Percentiles rank a stretch among this genome's conserved stretches.
These are phyloP conservation scores for Dryocosmus kuriphilus DNA, from an alignment of 2,888 invertebrate species.

Conservation along the genomic window DNA sequence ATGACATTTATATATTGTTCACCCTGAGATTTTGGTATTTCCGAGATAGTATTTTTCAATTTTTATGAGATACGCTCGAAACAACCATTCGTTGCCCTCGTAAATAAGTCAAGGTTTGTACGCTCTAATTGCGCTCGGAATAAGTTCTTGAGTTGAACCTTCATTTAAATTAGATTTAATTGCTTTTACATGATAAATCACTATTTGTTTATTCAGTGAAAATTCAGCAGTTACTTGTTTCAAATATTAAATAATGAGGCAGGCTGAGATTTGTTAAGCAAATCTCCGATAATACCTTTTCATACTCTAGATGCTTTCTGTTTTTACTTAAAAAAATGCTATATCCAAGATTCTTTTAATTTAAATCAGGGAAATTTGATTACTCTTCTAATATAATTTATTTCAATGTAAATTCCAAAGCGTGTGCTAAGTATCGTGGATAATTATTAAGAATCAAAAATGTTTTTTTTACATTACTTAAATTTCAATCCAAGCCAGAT, in stretches of 20 bases:
- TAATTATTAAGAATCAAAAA: no score
- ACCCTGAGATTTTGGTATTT: conserved; percentile 7
- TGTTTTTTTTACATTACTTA: no score
- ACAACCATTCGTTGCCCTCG: conserved; percentile 29
- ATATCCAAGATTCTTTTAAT: no score
- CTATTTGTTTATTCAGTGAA: conserved; percentile 7
- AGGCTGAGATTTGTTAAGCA: neutral
- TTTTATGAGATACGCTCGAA: conserved; percentile 25
- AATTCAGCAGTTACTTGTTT: neutral
- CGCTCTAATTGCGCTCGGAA: conserved; percentile 33
- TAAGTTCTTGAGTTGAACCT: conserved; percentile 21
- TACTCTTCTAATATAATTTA: no score
- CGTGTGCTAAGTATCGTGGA: no score
- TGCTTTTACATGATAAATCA: neutral
- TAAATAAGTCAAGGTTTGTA: conserved; percentile 37
- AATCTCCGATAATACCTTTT: neutral
- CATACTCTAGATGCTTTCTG: no score
- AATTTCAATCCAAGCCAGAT: no score
- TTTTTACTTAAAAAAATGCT: no score
- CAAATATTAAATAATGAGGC: neutral
- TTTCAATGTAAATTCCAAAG: no score
- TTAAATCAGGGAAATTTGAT: no score
- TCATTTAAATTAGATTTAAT: conserved; percentile 28
- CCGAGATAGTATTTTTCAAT: conserved; percentile 16
- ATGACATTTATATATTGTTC: neutral